These are phyloP conservation scores for Falco berigora DNA, from an alignment of 2,797 vertebrate species.

Conservation along the genomic window DNA sequence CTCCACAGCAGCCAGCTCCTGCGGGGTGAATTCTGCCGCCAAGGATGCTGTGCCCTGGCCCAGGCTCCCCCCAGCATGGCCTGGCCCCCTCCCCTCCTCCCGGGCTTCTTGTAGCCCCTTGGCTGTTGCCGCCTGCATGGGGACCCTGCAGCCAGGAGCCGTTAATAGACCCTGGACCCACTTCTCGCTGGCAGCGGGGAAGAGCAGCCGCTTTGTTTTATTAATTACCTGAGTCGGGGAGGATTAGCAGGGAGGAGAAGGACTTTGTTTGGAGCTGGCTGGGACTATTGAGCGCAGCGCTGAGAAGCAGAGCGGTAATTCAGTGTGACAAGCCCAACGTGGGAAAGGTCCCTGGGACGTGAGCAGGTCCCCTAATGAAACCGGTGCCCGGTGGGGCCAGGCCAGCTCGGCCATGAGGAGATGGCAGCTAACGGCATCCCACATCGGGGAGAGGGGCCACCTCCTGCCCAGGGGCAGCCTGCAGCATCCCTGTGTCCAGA, in stretches of 20 bases:
- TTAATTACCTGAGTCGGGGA: neutral
- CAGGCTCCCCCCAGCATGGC: neutral
- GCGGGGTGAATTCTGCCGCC: rapidly evolving
- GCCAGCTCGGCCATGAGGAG: neutral
- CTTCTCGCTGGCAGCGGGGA: neutral
- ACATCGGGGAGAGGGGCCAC: neutral
- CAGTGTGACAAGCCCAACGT: conserved; percentile 53
- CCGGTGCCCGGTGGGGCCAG: neutral
- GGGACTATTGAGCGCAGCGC: neutral
- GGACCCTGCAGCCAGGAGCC: neutral
- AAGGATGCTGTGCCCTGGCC: neutral
- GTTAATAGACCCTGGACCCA: neutral
- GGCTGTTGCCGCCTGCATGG: rapidly evolving
- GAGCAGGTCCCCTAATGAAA: conserved; percentile 72
- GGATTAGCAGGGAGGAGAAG: neutral
- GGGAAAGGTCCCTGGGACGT: conserved; percentile 72
- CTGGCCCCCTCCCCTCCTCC: neutral
- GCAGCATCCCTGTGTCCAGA: rapidly evolving
- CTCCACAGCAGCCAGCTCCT: neutral
- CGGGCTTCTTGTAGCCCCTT: neutral
- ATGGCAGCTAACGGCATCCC: rapidly evolving
- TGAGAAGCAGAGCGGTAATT: conserved; percentile 9
- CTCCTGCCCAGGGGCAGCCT: neutral
- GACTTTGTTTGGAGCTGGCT: neutral
- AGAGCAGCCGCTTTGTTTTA: conserved; percentile 26